Base-by-base conservation (phyloP, 2,888 invertebrate species). In the Drosophila rellima region DNA sequence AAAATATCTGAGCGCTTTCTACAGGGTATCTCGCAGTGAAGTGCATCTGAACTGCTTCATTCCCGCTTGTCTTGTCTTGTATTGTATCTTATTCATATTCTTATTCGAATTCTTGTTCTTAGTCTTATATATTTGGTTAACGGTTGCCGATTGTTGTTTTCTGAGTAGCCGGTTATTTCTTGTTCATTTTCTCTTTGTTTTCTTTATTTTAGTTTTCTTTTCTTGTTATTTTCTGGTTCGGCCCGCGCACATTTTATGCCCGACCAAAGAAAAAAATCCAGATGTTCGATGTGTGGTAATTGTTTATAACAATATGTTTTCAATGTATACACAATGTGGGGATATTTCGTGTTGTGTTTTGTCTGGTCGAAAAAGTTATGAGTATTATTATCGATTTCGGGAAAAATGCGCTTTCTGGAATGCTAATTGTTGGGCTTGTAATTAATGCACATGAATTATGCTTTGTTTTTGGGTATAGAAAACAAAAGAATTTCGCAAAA, bases 301-400 rank as follows among this genome's bases (percentile, higher is more conserved):
- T 84, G 88, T 87, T 84, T 84, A 84, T 83, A 74, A 65, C 77
- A 80, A 80, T 64, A 68, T 57, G 29, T 70, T 56, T 55, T 29
- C n/a, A 23, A 29, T 40, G n/a, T 44, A 44, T 42, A 47, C 42
- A 31, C 42, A 65, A 50, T 26, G 26, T 2, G 42, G 33, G 48
- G 20, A 45, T 33, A 20, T 51, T 62, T 42, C 13, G 29, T 48
- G 23, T 26, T 42, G 5, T 45, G 10, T 51, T 40, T 18, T 39
- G 50, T 11, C 42, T 31, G 42, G 33, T n/a, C 47, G 26, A 42
- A 56, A 40, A 56, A 40, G 54, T 56, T 39, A 50, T 40, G 60
- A 47, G 52, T 62, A 66, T 81, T 74, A 71, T 81, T 63, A 84
- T 70, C 23, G 72, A 71, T 57, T 76, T 66, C 51, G 11, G 50